Conservation (phyloP, 2,888 invertebrate species). For the Eutolmus rufibarbis region DNA sequence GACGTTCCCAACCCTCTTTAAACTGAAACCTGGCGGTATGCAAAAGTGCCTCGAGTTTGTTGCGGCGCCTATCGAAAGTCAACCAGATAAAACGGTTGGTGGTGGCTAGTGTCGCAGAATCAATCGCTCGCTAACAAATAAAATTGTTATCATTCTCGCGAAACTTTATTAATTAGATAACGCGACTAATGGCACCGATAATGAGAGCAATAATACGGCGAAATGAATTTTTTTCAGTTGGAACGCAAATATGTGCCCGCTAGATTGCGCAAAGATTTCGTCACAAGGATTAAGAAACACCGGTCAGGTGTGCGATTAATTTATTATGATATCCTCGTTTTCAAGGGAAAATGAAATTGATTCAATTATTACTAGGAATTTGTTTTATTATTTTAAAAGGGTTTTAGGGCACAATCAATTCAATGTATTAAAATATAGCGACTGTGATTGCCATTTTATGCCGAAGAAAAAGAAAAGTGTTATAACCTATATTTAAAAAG, state of each 20-base stretch:
- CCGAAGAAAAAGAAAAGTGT: background rate
- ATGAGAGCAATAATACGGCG: background rate
- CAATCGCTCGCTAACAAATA: background rate
- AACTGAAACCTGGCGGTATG: background rate
- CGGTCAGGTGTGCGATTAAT: background rate
- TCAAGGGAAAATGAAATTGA: background rate
- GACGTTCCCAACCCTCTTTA: background rate
- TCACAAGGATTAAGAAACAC: background rate
- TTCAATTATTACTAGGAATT: background rate
- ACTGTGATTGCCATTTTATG: background rate
- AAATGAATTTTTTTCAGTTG: background rate
- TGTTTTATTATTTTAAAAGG: background rate
- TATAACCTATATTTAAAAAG: too few species aligned
- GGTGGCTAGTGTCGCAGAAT: background rate
- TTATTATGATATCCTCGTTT: background rate
- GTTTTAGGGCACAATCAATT: background rate
- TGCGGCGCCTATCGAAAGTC: background rate
- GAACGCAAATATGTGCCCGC: background rate
- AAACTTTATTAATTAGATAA: constrained; percentile 28
- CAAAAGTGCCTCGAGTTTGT: background rate
- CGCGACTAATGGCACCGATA: background rate
- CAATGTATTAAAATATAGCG: background rate
- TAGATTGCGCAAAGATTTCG: background rate
- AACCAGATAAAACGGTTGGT: background rate
- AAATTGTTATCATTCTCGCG: background rate